Percentiles rank a stretch among this genome's conserved stretches.
phyloP scores from a whole-genome alignment of 2,797 vertebrate genomes.

The Micropoecilia bifurca region DNA sequence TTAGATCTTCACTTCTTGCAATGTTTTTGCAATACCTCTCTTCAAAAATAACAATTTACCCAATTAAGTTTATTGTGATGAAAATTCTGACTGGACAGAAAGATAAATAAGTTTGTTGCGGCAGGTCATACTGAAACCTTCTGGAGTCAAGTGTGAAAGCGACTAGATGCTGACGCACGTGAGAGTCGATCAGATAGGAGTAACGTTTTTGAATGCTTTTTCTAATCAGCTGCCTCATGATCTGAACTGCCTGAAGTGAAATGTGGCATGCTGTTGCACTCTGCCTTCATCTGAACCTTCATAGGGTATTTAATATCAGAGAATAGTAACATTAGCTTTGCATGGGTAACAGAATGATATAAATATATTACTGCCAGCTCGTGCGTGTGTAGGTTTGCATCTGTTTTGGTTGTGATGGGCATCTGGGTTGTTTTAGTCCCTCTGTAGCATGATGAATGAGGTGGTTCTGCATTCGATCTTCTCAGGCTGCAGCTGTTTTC shows the following conservation, averaged over 20 bases:
- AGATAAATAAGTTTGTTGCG: background rate
- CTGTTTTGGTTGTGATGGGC: background rate
- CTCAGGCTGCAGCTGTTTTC: conserved; percentile 26
- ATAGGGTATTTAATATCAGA: conserved; percentile 31
- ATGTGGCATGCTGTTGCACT: background rate
- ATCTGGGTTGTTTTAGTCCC: background rate
- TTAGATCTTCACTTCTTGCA: background rate
- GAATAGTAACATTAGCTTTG: conserved; percentile 18
- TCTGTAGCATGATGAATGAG: conserved; percentile 24
- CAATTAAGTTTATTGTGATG: background rate
- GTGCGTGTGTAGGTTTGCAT: conserved; percentile 8
- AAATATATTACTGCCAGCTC: conserved; percentile 11
- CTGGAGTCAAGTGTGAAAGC: background rate
- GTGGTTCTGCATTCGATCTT: conserved; percentile 20
- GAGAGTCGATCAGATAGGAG: conserved; percentile 32
- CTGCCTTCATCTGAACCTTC: background rate
- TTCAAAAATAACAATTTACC: background rate
- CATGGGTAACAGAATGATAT: background rate
- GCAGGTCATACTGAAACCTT: background rate
- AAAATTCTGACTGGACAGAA: background rate
- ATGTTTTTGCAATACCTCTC: background rate
- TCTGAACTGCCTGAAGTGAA: background rate
- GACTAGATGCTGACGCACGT: background rate
- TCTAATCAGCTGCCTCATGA: conserved; percentile 16
- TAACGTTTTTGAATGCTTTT: conserved; percentile 12